These are phyloP conservation scores for Oncorhynchus tshawytscha DNA, from an alignment of 2,113 vertebrate genomes.

Conservation along the genomic window DNA sequence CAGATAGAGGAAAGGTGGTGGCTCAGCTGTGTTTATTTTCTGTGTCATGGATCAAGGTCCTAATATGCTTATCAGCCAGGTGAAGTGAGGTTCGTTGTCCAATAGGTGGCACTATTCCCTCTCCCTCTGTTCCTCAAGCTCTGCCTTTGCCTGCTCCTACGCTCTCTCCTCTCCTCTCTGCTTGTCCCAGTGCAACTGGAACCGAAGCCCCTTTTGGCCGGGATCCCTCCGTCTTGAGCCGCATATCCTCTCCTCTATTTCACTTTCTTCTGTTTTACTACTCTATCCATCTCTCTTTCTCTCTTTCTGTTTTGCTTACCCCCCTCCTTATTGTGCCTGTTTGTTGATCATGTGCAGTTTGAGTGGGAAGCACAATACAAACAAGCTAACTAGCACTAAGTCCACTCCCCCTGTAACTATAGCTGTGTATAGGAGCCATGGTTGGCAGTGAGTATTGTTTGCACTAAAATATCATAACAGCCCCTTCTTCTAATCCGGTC, in stretches of 20 bases:
- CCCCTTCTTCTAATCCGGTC: no score
- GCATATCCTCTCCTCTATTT: no score
- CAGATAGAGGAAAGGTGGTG: no score
- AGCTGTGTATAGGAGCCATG: no score
- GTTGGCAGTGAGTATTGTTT: no score
- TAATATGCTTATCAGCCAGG: neutral
- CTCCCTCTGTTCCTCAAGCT: neutral
- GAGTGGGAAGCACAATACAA: no score
- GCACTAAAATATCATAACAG: no score
- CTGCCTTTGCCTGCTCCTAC: neutral
- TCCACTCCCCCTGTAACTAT: neutral
- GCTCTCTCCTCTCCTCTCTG: neutral
- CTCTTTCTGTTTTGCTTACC: neutral
- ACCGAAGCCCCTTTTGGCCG: neutral
- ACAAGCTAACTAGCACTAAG: neutral
- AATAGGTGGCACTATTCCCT: conserved; percentile 60
- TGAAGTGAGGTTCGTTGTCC: conserved; percentile 38
- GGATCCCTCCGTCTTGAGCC: neutral
- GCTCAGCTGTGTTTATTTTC: no score
- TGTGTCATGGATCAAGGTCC: neutral
- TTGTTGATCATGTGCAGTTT: neutral
- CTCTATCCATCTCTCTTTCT: neutral
- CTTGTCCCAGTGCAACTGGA: neutral
- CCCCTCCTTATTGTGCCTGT: conserved; percentile 16
- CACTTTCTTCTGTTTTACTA: neutral